Conservation (phyloP, 2,797 vertebrate species). For the Acropternis orthonyx region DNA sequence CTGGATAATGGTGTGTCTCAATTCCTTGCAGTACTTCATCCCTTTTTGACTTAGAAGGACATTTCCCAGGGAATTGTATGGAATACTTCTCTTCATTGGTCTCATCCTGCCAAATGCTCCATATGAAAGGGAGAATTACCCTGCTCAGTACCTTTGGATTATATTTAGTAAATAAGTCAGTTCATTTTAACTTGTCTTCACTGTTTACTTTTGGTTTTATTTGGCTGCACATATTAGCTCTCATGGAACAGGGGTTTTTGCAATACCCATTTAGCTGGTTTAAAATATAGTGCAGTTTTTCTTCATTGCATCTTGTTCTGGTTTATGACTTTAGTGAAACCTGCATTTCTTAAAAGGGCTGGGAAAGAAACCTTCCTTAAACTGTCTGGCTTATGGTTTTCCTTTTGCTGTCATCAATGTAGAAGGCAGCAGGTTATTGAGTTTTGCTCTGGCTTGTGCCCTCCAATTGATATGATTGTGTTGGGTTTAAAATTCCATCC, state of each 20-base stretch:
- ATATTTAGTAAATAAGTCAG: neutral
- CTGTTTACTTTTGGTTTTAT: neutral
- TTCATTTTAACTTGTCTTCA: neutral
- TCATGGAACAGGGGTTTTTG: neutral
- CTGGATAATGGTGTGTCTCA: neutral
- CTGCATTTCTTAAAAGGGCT: neutral
- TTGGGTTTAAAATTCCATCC: conserved; percentile 59
- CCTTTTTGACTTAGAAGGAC: neutral
- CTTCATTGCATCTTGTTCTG: neutral
- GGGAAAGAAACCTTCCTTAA: neutral
- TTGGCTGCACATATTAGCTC: neutral
- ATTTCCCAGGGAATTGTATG: neutral
- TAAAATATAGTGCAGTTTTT: neutral
- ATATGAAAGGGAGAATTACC: neutral
- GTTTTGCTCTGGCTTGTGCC: conserved; percentile 13
- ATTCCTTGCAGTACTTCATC: neutral
- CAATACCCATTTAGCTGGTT: neutral
- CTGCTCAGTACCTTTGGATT: neutral
- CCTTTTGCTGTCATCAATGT: conserved; percentile 29
- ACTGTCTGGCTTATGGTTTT: conserved; percentile 44
- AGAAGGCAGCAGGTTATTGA: conserved; percentile 54
- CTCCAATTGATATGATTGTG: conserved; percentile 48
- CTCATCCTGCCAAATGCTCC: neutral
- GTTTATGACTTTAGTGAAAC: neutral
- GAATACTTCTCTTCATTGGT: neutral